These are phyloP conservation scores for Atherinosoma microstoma DNA, from an alignment of 2,797 vertebrate species.

Conservation along the genomic window DNA sequence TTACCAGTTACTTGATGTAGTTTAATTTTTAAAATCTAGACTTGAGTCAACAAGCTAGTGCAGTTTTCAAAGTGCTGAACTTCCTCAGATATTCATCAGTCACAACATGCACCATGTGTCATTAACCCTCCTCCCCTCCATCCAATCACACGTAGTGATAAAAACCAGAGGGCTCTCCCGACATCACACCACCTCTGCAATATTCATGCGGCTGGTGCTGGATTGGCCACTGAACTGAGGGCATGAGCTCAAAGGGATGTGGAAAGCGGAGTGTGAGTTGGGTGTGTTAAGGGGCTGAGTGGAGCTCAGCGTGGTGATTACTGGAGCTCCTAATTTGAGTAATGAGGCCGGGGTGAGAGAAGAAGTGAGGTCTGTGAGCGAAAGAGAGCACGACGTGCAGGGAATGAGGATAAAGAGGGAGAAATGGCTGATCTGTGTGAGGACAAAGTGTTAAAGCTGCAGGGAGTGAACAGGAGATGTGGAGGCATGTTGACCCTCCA, in stretches of 20 bases:
- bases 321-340: slow-evolving; percentile 81
- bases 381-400: slow-evolving; percentile 54
- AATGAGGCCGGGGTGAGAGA: slow-evolving; percentile 78
- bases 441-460: slow-evolving; percentile 56
- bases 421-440: slow-evolving; percentile 49
- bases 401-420: slow-evolving; percentile 63
- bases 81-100: slow-evolving; percentile 51
- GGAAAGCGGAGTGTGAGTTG: slow-evolving; percentile 50
- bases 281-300: slow-evolving; percentile 67
- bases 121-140: slow-evolving; percentile 58
- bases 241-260: slow-evolving; percentile 77
- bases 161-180: slow-evolving; percentile 58
- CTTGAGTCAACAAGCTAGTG: background rate
- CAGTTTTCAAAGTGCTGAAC: background rate
- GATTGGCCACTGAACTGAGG: slow-evolving; percentile 68
- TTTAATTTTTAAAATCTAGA: slow-evolving; percentile 10
- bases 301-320: slow-evolving; percentile 75
- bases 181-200: slow-evolving; percentile 76
- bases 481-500: slow-evolving; percentile 37
- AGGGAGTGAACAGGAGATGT: slow-evolving; percentile 36
- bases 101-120: slow-evolving; percentile 54
- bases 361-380: slow-evolving; percentile 69
- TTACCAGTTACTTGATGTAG: background rate
- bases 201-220: slow-evolving; percentile 71
- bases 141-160: slow-evolving; percentile 58